A percentile compares a stretch with the other conserved stretches of the same genome.
These are phyloP conservation scores for Sebastes cheni DNA, from an alignment of 2,797 vertebrate species.

Conservation along the genomic window DNA sequence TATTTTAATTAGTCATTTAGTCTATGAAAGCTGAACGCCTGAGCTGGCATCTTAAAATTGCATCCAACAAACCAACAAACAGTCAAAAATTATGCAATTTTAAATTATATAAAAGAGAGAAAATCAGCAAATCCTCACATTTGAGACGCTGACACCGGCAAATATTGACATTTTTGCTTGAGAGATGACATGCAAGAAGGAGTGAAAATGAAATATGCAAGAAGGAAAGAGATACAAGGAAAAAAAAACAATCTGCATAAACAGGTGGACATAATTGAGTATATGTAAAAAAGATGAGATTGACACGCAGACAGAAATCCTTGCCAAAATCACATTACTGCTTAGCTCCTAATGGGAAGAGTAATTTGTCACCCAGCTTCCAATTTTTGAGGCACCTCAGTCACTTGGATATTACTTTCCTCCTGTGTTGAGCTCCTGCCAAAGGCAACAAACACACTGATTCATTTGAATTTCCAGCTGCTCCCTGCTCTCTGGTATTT, in stretches of 20 bases:
- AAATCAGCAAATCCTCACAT: neutral
- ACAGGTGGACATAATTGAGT: constrained; percentile 11
- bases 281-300: constrained; percentile 27
- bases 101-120: neutral
- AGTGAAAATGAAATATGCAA: neutral
- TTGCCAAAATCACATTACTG: constrained; percentile 20
- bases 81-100: neutral
- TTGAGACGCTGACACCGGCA: neutral
- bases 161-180: neutral
- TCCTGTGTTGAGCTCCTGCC: constrained; percentile 47
- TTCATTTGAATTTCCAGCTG: constrained; percentile 68
- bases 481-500: constrained; percentile 40
- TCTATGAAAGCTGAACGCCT: neutral
- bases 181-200: neutral
- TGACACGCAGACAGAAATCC: constrained; percentile 20
- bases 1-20: neutral
- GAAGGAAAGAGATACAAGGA: neutral
- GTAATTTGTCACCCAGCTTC: constrained; percentile 62
- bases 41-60: neutral
- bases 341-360: constrained; percentile 52
- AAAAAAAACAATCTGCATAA: constrained; percentile 21
- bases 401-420: constrained; percentile 58
- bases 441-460: constrained; percentile 63
- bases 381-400: constrained; percentile 58
- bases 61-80: neutral